These are phyloP conservation scores for Syrmaticus mikado DNA, from an alignment of 2,113 vertebrate genomes.

Conservation along the genomic window DNA sequence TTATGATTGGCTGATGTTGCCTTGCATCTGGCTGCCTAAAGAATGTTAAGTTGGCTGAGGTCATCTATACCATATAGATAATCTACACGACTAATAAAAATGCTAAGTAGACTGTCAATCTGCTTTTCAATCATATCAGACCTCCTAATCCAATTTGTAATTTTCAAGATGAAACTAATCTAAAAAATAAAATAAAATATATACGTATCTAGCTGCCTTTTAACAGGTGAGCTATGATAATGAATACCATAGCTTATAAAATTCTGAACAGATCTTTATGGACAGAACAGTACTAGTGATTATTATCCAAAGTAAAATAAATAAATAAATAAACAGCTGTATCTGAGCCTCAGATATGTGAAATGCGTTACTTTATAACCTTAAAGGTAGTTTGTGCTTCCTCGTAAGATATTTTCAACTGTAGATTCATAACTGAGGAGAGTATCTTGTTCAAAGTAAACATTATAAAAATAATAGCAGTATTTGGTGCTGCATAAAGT, in stretches of 20 bases:
- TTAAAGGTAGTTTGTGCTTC: slow-evolving; percentile 35
- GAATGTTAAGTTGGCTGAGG: slow-evolving; percentile 69
- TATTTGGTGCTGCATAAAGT: neutral
- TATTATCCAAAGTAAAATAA: neutral
- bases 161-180: slow-evolving; percentile 61
- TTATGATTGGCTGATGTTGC: slow-evolving; percentile 73
- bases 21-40: slow-evolving; percentile 61
- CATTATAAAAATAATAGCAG: neutral
- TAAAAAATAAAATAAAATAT: slow-evolving; percentile 35
- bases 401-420: neutral
- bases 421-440: neutral
- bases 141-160: slow-evolving; percentile 60
- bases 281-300: neutral
- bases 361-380: neutral
- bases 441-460: neutral
- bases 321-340: neutral
- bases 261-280: slow-evolving; percentile 50
- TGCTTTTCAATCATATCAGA: slow-evolving; percentile 50
- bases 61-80: slow-evolving; percentile 73
- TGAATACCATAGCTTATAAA: slow-evolving; percentile 8
- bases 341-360: neutral
- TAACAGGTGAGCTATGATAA: slow-evolving; percentile 14
- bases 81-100: slow-evolving; percentile 75
- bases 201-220: neutral
- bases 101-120: slow-evolving; percentile 63